Base-by-base conservation (phyloP, 2,113 vertebrate genomes). In the Catharus fuscescens region DNA sequence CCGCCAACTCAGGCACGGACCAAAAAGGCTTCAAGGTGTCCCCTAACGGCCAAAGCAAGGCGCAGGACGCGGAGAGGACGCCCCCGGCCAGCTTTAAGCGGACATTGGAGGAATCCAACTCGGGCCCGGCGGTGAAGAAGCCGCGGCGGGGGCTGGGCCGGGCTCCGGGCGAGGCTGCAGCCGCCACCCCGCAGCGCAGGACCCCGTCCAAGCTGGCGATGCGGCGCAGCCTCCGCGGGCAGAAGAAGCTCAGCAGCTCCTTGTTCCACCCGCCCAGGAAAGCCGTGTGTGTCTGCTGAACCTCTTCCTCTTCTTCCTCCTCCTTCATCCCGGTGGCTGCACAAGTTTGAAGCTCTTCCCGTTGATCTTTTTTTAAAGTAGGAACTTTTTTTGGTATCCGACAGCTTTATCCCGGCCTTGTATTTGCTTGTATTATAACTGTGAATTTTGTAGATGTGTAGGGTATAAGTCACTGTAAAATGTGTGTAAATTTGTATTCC, bases 371-470 rank as follows among this genome's bases (percentile, higher is more conserved):
- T 93, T 94, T 80, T 78, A 65, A 56, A 92, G 90, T 97, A 97
- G 96, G 88, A 95, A 73, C 86, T 64, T 93, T 86, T 96, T 96
- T 97, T 91, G 95, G 96, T 97, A 96, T 97, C 69, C 7, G 77
- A 57, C 96, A 95, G 86, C 97, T 98, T 98, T 98, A 96, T 95
- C 81, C 83, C 97, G 28, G 92, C 97, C 96, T 98, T 91, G 93
- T 97, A 93, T 72, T 97, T 96, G 88, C 96, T 97, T 98, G 98
- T 98, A 98, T 97, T 96, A 97, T 98, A 98, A 97, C 95, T 98
- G 98, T 98, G 98, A 98, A 98, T 98, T 98, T 98, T 98, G 93
- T 98, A 98, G 98, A 95, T 97, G 93, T 98, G 94, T 98, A 98
- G 97, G 95, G 80, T 97, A 95, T 94, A 90, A 96, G 96, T 97